These are phyloP conservation scores for Echeneis naucrates DNA, from an alignment of 2,797 vertebrate genomes.

Conservation along the genomic window DNA sequence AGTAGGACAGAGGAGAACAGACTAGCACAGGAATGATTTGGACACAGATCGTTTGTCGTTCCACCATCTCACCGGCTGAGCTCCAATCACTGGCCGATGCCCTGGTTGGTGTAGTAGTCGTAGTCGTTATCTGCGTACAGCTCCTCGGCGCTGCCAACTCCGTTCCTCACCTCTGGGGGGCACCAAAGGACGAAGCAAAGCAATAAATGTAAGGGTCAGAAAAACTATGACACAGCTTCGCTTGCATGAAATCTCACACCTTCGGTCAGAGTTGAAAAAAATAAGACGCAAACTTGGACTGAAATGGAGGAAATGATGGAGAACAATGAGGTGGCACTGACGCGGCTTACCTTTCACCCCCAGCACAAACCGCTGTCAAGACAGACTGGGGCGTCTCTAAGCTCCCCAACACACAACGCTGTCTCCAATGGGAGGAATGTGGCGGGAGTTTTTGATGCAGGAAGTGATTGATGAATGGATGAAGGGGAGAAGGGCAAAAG, in stretches of 20 bases:
- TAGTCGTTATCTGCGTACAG: conserved; percentile 89
- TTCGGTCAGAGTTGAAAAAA: not conserved
- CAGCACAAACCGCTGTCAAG: conserved; percentile 54
- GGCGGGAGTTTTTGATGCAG: conserved; percentile 51
- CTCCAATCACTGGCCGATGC: conserved; percentile 70
- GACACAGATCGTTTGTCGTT: not conserved
- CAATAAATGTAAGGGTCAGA: conserved; percentile 7
- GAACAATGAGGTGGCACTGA: not conserved
- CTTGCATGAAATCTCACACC: not conserved
- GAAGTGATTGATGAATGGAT: conserved; percentile 52
- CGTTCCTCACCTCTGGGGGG: conserved; percentile 91
- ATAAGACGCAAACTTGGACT: not conserved
- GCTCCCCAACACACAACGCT: conserved; percentile 48
- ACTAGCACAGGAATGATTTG: conserved; percentile 7
- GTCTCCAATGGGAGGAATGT: conserved; percentile 53
- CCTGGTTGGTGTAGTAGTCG: conserved; percentile 86
- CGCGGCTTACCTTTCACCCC: conserved; percentile 70
- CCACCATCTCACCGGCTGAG: conserved; percentile 31
- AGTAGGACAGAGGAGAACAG: conserved; percentile 35
- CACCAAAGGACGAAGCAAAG: conserved; percentile 40
- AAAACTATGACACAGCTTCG: not conserved
- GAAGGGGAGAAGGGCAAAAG: conserved; percentile 42
- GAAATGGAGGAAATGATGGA: not conserved
- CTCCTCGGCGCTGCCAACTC: conserved; percentile 88
- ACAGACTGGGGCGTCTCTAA: conserved; percentile 56